Evolutionary conservation across 2,113 vertebrate species (phyloP), one percentile per base, ranked within the genome.

Genomic region (Chaetodon trifascialis): DNA sequence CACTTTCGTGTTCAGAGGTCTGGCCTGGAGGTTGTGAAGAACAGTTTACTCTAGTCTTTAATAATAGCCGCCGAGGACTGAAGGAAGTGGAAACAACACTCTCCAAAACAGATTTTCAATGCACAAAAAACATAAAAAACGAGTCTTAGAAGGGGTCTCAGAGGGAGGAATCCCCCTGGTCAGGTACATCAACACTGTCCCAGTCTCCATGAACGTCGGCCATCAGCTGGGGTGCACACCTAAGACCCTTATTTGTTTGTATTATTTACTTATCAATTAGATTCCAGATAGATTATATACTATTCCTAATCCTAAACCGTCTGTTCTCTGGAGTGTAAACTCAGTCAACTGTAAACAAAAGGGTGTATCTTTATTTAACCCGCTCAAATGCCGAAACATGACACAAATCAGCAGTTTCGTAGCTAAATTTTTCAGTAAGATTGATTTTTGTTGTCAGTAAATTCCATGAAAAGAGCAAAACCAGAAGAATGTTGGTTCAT

Each of bases 1-100:
- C 52, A 30, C 40, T 77, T 74, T 82, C 69, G 70, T 73, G 36
- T 72, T 84, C 21, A 51, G 14, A 38, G 19, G 17, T 40, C 30
- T 64, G 40, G 6, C 40, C 52, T 10, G 21, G 11, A 46, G 52
- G 17, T 52, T 60, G 51, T 60, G 14, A 17, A 14, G 54, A 52
- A 14, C 42, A 67, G 63, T 75, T 44, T 7, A 4, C 42, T 21
- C 36, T 3, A 68, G 34, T 38, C 12, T 2, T 71, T 62, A 75
- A 85, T 85, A 60, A 68, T 70, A 47, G 60, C 12, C 38, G 8
- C 52, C 23, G 14, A 10, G 23, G 46, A 69, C 19, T 64, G 10
- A 69, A 54, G 19, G 19, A 54, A 46, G 36, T 21, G 4, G 44
- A 76, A 65, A 70, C 21, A 70, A 15, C 10, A 64, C 40, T 17